Base-by-base conservation (phyloP, 2,113 vertebrate genomes). In the Corvus moneduloides region DNA sequence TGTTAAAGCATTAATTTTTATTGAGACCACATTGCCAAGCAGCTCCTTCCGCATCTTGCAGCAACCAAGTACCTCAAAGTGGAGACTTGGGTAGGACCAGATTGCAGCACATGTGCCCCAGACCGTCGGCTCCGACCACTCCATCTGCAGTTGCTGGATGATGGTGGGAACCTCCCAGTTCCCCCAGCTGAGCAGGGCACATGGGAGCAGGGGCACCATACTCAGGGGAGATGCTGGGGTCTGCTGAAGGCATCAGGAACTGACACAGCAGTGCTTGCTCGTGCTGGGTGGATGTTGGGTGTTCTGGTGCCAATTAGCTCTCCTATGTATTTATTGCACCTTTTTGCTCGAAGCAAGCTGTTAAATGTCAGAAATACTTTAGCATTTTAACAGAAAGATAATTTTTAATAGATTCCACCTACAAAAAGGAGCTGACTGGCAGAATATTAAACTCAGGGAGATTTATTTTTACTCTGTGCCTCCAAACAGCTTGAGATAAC, bases 361-460 rank as follows among this genome's bases (percentile, higher is more conserved):
- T 95, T 96, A 87, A 94, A 90, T 86, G 95, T 97, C 96, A 95
- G 86, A 96, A 95, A 97, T 87, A 84, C 93, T 94, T 78, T n/a
- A 93, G 94, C 90, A 73, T 88, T 93, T 96, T 97, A 92, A 84
- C 88, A 77, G 76, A 72, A 96, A 89, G 93, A 91, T 95, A 90
- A 94, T 97, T 96, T 95, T 96, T 91, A 95, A 97, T 95, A 94
- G 90, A 95, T 95, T 96, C 95, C 94, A 93, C 96, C 96, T 96
- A 95, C 93, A 90, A 95, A 93, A 91, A 93, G 56, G 79, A 87
- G 89, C 82, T 94, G 95, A 93, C 94, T 94, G 91, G 77, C 84
- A 92, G 86, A 94, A 94, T 94, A 84, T 95, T 83, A 81, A 97
- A 94, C 46, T 85, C 52, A 5, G 59, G 74, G 74, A 86, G 96